phyloP scores from a whole-genome alignment of 1,140 invertebrate genomes.

The Dendroctonus ponderosae region DNA sequence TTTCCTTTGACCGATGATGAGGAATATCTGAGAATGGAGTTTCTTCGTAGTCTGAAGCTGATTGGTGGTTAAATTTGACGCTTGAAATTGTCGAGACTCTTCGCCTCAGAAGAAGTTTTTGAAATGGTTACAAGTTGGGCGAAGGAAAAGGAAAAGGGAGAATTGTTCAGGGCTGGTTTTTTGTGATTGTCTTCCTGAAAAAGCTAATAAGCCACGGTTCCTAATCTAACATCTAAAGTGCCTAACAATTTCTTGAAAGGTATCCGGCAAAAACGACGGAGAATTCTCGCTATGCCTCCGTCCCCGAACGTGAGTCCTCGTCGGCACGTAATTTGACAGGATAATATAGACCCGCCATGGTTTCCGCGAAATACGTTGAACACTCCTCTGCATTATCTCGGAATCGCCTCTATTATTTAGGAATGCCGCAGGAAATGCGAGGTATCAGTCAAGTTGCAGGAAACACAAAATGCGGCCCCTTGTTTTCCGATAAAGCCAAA shows the following conservation, averaged over 20 bases:
- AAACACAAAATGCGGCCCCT: conserved; percentile 16
- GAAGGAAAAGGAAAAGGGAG: no score
- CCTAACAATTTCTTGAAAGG: no score
- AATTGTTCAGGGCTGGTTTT: no score
- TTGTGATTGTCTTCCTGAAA: not conserved
- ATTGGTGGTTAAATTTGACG: no score
- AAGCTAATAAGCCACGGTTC: no score
- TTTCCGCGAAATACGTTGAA: conserved; percentile 34
- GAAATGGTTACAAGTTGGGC: no score
- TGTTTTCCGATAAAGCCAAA: conserved; percentile 3
- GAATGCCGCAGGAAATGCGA: conserved; percentile 33
- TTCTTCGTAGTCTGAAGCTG: no score
- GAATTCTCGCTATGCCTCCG: conserved; percentile 31
- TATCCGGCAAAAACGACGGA: conserved; percentile 3
- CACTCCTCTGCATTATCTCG: conserved; percentile 34
- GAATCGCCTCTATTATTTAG: conserved; percentile 36
- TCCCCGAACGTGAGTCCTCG: conserved; percentile 30
- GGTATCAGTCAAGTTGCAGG: conserved; percentile 21
- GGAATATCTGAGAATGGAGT: no score
- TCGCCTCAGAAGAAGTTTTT: no score
- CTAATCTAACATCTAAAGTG: no score
- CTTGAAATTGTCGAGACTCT: no score
- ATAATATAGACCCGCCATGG: conserved; percentile 35
- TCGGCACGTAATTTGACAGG: conserved; percentile 35
- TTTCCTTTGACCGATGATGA: no score